Percentiles rank a stretch among this genome's conserved stretches.
Conservation (phyloP, 2,888 invertebrate species). For the Oligia fasciuncula region DNA sequence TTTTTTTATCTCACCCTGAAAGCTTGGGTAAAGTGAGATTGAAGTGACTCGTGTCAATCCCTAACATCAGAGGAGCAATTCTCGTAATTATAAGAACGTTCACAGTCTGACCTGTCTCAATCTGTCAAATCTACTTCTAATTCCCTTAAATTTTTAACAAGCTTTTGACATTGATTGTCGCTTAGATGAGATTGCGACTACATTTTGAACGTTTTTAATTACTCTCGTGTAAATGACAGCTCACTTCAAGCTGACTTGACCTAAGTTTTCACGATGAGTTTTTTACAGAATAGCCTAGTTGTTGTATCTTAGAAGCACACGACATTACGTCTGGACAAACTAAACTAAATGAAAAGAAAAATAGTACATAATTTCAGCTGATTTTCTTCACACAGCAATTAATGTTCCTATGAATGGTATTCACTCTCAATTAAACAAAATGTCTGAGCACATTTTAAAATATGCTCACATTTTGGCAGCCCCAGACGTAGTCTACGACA, state of each 20-base stretch:
- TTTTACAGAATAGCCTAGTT: background rate
- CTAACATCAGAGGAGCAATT: too few relatives aligned
- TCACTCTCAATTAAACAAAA: slow-evolving; percentile 10
- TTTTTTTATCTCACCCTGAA: background rate
- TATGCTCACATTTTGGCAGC: slow-evolving; percentile 33
- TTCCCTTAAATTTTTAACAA: too few relatives aligned
- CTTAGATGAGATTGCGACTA: too few relatives aligned
- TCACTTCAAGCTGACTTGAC: too few relatives aligned
- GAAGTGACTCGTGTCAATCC: background rate
- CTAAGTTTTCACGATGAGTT: background rate
- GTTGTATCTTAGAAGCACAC: background rate
- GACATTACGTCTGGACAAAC: background rate
- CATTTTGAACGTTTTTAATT: too few relatives aligned
- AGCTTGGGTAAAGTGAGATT: too few relatives aligned
- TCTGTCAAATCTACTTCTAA: too few relatives aligned
- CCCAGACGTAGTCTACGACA: slow-evolving; percentile 9
- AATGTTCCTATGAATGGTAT: background rate
- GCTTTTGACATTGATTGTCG: too few relatives aligned
- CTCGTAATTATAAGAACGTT: too few relatives aligned
- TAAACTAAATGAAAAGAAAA: background rate
- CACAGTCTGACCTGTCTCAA: too few relatives aligned
- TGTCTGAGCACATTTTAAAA: slow-evolving; percentile 6
- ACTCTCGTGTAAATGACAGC: background rate
- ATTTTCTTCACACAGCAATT: background rate
- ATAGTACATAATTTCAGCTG: background rate